A percentile compares a stretch with the other conserved stretches of the same genome.
These are phyloP conservation scores for Aphelenchoides besseyi DNA, from an alignment of 1,140 invertebrate genomes.

Conservation along the genomic window DNA sequence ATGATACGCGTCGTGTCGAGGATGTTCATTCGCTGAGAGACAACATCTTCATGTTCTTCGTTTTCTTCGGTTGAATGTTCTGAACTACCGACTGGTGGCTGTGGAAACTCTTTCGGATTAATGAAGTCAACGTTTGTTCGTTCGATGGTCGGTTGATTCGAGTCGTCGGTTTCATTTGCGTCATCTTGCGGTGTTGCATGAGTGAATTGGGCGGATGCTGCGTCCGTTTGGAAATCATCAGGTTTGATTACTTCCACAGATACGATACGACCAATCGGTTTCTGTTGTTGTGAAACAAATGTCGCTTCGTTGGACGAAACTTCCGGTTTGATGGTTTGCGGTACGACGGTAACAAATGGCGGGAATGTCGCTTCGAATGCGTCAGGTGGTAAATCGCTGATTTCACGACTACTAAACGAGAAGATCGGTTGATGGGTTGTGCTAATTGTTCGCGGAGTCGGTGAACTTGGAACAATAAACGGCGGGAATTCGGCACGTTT, in stretches of 20 bases:
- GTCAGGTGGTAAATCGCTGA: slow-evolving; percentile 55
- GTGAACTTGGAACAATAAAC: not conserved
- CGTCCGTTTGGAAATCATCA: slow-evolving; percentile 3
- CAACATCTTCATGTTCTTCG: slow-evolving; percentile 14
- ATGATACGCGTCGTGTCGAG: not conserved
- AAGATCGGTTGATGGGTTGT: slow-evolving; percentile 38
- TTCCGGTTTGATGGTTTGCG: slow-evolving; percentile 23
- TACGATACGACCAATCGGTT: not conserved
- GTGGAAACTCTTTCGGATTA: slow-evolving; percentile 5
- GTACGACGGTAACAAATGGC: slow-evolving; percentile 49
- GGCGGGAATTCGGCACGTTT: slow-evolving; percentile 3
- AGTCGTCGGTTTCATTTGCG: slow-evolving; percentile 33
- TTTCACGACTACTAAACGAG: slow-evolving; percentile 39
- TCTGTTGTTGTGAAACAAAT: slow-evolving; percentile 20
- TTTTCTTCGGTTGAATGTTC: not conserved
- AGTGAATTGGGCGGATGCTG: not conserved
- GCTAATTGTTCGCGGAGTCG: not conserved
- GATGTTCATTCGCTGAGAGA: not conserved
- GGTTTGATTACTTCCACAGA: not conserved
- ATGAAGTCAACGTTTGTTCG: not conserved
- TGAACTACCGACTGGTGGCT: not conserved
- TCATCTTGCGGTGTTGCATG: slow-evolving; percentile 18
- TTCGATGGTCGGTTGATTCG: not conserved
- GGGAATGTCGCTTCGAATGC: slow-evolving; percentile 54
- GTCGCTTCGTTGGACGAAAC: not conserved